Base-by-base conservation (phyloP, 2,113 vertebrate genomes). In the Ptilonorhynchus violaceus region DNA sequence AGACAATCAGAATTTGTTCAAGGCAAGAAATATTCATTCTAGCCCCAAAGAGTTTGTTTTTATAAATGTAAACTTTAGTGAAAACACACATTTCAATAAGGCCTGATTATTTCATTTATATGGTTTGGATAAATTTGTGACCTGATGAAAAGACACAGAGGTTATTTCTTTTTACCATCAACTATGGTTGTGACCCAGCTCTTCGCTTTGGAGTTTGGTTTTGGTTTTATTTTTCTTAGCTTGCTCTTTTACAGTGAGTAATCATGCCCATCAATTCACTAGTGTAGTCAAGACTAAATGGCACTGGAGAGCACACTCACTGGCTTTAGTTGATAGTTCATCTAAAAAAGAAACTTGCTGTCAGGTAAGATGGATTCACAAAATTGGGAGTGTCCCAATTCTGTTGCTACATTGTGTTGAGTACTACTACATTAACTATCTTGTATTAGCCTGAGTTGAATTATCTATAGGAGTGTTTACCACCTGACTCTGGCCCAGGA, bases 141-240 rank as follows among this genome's bases (percentile, higher is more conserved):
- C 3, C 10, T 3, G 0, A 46, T 27, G 37, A 88, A 87, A 84
- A 78, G 23, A 35, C 16, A 52, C 5, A 15, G 9, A 63, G 16
- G 14, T 5, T 81, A 6, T 30, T 66, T 15, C 19, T 62, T 74
- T 84, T 33, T 53, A 21, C 28, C 6, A 17, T 22, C 22, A 55
- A 1, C 18, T 60, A 8, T 44, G 18, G 4, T 24, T 80, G 22
- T 12, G 37, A 78, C 41, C 41, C 73, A 66, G 35, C 16, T 41
- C 27, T 35, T 37, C 4, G 5, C 60, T 66, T 67, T 46, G 19
- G 14, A 21, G 7, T 63, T 74, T 52, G 13, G 0, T 24, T 66
- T 67, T 16, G 2, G 2, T 10, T 42, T 0, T 7, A 37, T 39
- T 18, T 33, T 53, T 52, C 6, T 77, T 56, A 37, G 3, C 8